Percentiles rank a stretch among this genome's conserved stretches.
Conservation (phyloP, 2,888 invertebrate genomes). For the Trichogramma dendrolimi region DNA sequence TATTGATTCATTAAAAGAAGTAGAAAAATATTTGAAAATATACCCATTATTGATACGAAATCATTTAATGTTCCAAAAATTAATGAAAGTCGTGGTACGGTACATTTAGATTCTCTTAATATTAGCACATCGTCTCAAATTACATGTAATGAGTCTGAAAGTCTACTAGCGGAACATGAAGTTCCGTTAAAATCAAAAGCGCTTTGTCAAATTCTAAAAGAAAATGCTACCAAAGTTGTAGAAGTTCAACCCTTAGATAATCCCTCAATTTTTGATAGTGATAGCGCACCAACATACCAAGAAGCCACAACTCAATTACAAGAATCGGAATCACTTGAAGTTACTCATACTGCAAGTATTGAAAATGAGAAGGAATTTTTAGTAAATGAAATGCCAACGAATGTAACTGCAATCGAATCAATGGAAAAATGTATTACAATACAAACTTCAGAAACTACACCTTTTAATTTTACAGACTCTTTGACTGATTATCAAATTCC, state of each 20-base stretch:
- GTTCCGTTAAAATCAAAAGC: constrained; percentile 31
- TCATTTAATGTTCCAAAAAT: constrained; percentile 30
- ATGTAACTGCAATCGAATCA: constrained; percentile 45
- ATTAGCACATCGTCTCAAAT: constrained; percentile 35
- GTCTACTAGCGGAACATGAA: constrained; percentile 27
- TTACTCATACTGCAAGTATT: constrained; percentile 36
- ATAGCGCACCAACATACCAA: constrained; percentile 33
- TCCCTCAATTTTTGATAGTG: constrained; percentile 32
- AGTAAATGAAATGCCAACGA: constrained; percentile 32
- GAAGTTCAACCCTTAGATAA: constrained; percentile 37
- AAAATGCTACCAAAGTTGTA: constrained; percentile 36
- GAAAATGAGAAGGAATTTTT: constrained; percentile 35
- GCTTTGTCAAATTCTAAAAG: constrained; percentile 39
- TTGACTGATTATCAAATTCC: constrained; percentile 34
- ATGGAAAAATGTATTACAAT: constrained; percentile 45
- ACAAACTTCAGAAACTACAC: constrained; percentile 37
- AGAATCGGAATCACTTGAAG: constrained; percentile 36
- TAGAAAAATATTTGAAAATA: constrained; percentile 43
- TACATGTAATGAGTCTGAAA: constrained; percentile 36
- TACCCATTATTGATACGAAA: constrained; percentile 39
- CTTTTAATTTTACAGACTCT: constrained; percentile 37
- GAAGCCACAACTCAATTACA: constrained; percentile 37
- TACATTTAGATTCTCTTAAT: constrained; percentile 33
- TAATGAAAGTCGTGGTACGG: constrained; percentile 30
- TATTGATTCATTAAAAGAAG: constrained; percentile 44